Percentiles rank a stretch among this genome's conserved stretches.
These are phyloP conservation scores for Galeruca laticollis DNA, from an alignment of 2,888 invertebrate species.

Conservation along the genomic window DNA sequence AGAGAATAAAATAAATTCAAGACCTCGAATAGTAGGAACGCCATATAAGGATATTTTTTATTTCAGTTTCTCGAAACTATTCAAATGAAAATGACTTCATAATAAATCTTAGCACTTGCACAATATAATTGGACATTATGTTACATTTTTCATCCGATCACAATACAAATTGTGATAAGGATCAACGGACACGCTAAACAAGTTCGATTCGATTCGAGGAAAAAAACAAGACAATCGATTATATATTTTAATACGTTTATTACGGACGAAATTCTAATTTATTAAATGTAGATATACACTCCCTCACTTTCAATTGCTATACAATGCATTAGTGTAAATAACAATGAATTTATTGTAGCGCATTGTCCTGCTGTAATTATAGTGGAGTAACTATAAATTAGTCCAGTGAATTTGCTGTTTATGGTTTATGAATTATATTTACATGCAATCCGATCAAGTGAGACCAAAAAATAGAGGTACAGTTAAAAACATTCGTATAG, in stretches of 20 bases:
- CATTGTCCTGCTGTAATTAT: slow-evolving; percentile 53
- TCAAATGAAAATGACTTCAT: slow-evolving; percentile 7
- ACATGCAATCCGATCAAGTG: too few species aligned
- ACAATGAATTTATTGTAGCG: slow-evolving; percentile 49
- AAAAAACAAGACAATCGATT: slow-evolving; percentile 39
- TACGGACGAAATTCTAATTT: slow-evolving; percentile 46
- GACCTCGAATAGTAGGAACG: not conserved
- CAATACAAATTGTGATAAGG: slow-evolving; percentile 43
- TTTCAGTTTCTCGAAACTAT: not conserved
- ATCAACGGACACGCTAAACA: slow-evolving; percentile 37
- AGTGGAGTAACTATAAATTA: slow-evolving; percentile 53
- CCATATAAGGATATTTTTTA: not conserved
- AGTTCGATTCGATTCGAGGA: not conserved
- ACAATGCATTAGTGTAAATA: slow-evolving; percentile 48
- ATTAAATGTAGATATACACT: slow-evolving; percentile 44
- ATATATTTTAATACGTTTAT: slow-evolving; percentile 37
- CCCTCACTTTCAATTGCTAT: slow-evolving; percentile 48
- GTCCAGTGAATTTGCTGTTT: slow-evolving; percentile 46
- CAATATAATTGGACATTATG: slow-evolving; percentile 36
- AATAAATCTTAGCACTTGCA: slow-evolving; percentile 25
- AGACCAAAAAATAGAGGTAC: too few species aligned
- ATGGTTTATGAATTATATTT: slow-evolving; percentile 22
- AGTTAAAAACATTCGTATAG: too few species aligned
- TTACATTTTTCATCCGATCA: slow-evolving; percentile 26
- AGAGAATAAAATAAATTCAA: not conserved